Evolutionary conservation across 1,140 invertebrate species (phyloP).

Genomic region (Himalopsyche phryganea): DNA sequence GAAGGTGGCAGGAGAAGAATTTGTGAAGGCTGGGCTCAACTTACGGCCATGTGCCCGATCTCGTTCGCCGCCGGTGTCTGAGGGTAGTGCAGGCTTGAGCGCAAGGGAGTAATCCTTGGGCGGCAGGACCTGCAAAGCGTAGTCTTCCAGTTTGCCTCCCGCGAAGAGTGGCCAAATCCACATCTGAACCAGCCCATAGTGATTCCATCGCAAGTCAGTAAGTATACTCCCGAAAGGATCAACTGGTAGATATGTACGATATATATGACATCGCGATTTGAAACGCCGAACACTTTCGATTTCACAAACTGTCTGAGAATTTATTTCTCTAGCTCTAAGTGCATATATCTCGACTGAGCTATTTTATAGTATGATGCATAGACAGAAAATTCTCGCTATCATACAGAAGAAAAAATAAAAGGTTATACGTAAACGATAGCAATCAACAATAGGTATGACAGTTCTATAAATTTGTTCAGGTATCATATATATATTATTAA

Average conservation of each 20-base stretch:
- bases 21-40: no score
- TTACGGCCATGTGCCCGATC: constrained; percentile 62
- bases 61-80: constrained; percentile 42
- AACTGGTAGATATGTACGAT: not conserved
- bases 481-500: no score
- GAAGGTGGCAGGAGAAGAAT: no score
- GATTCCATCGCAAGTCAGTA: constrained; percentile 43
- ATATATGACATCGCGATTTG: not conserved
- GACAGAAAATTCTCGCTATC: no score
- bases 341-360: no score
- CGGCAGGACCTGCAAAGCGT: constrained; percentile 38
- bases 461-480: no score
- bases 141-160: not conserved
- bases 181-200: constrained; percentile 52
- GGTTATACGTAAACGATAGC: no score
- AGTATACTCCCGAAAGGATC: not conserved
- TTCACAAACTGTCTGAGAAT: constrained; percentile 3
- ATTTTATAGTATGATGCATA: no score
- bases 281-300: not conserved
- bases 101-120: constrained; percentile 11
- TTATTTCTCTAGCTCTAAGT: no score
- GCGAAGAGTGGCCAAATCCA: constrained; percentile 40
- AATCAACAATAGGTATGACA: no score
- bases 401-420: no score
- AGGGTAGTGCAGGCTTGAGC: constrained; percentile 16